A percentile compares a stretch with the other conserved stretches of the same genome.
These are phyloP conservation scores for Pteromalus puparum DNA, from an alignment of 1,140 invertebrate genomes.

Conservation along the genomic window DNA sequence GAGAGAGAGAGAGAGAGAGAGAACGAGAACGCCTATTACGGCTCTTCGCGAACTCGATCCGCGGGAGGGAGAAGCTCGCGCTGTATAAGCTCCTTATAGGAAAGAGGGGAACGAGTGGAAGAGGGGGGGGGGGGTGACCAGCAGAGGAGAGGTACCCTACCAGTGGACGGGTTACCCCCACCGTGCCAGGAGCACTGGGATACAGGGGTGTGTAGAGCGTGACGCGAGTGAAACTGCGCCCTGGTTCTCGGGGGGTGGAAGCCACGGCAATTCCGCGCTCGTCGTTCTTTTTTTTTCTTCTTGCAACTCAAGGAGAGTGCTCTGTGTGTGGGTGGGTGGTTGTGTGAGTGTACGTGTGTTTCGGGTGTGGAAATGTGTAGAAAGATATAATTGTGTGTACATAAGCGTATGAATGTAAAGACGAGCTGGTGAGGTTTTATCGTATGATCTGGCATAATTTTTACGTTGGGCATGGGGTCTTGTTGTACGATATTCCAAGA, in stretches of 20 bases:
- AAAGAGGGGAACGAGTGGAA: background rate
- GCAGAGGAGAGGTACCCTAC: background rate
- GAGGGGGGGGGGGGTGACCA: background rate
- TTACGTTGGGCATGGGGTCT: too few species aligned
- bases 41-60: constrained; percentile 2
- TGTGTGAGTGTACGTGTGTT: background rate
- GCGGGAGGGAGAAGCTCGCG: background rate
- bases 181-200: background rate
- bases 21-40: constrained; percentile 42
- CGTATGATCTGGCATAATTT: background rate
- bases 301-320: background rate
- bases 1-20: background rate
- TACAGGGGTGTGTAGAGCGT: background rate
- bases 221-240: background rate
- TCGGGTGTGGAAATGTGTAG: background rate
- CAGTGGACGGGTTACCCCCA: background rate
- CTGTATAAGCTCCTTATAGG: constrained; percentile 3
- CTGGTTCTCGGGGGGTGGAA: constrained; percentile 8
- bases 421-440: background rate
- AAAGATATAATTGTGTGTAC: background rate
- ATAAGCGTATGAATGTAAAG: background rate
- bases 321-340: background rate
- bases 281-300: constrained; percentile 22
- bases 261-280: constrained; percentile 17
- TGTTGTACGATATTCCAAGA: too few species aligned